A percentile compares a stretch with the other conserved stretches of the same genome.
Conservation (phyloP, 64 coral and sea anemone species). For the Dendrophyllia cribrosa region DNA sequence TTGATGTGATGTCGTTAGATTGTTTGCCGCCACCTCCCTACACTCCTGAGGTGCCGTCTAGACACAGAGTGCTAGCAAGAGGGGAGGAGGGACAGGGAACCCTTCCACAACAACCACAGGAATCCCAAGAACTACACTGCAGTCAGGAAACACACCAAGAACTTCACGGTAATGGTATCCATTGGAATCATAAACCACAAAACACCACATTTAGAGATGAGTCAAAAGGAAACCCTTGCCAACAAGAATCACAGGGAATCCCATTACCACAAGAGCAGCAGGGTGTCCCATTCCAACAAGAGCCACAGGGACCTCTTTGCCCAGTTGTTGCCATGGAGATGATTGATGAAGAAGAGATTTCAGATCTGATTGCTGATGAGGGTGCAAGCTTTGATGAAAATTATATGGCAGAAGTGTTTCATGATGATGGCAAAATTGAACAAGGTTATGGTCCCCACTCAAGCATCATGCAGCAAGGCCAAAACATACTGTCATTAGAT, state of each 20-base stretch:
- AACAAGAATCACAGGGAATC: not conserved
- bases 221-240: too few species aligned
- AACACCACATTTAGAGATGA: not conserved
- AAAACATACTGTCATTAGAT: not conserved
- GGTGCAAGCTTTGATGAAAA: not conserved
- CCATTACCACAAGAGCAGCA: not conserved
- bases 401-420: not conserved
- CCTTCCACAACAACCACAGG: not conserved
- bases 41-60: constrained; percentile 50
- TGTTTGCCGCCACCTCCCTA: constrained; percentile 81
- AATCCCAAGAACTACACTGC: not conserved
- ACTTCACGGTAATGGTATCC: not conserved
- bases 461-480: not conserved
- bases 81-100: constrained; percentile 8
- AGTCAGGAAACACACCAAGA: not conserved
- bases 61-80: constrained; percentile 62
- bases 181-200: not conserved
- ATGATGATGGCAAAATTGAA: not conserved
- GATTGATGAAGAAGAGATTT: not conserved
- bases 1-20: constrained; percentile 40
- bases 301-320: not conserved
- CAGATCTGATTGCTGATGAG: not conserved
- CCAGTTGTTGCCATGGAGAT: not conserved
- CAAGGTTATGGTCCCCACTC: not conserved
- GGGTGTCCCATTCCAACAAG: too few species aligned